A percentile compares a stretch with the other conserved stretches of the same genome.
These are phyloP conservation scores for Drosophila hamatofila DNA, from an alignment of 2,888 invertebrate species.

Conservation along the genomic window DNA sequence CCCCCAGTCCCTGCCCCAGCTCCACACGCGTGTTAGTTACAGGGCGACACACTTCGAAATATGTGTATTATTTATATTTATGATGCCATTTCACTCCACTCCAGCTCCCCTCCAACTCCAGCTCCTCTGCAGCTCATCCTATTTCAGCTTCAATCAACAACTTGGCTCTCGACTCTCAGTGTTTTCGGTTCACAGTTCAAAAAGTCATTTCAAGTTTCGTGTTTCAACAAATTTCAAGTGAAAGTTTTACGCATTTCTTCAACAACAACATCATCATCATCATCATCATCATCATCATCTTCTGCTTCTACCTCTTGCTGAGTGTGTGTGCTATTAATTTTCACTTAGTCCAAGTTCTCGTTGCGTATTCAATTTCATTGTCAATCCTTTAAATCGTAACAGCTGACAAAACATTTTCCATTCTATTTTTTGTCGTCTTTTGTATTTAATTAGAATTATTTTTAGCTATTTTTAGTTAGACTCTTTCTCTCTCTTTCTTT, in stretches of 20 bases:
- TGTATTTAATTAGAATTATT: constrained; percentile 63
- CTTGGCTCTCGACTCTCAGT: constrained; percentile 15
- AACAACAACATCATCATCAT: background rate
- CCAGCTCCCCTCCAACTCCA: constrained; percentile 4
- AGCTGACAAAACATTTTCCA: constrained; percentile 77
- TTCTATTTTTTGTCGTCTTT: constrained; percentile 26
- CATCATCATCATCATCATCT: background rate
- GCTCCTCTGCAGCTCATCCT: constrained; percentile 22
- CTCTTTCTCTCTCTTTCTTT: constrained; percentile 36
- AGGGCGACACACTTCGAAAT: constrained; percentile 40
- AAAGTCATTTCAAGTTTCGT: constrained; percentile 78
- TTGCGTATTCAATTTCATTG: constrained; percentile 67
- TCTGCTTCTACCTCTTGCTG: background rate
- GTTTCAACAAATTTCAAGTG: constrained; percentile 74
- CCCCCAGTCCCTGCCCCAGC: background rate
- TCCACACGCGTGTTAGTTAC: constrained; percentile 64
- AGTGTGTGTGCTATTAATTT: constrained; percentile 65
- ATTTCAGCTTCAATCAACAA: constrained; percentile 20
- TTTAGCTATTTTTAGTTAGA: constrained; percentile 64
- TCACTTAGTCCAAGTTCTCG: constrained; percentile 69
- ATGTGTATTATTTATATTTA: constrained; percentile 55
- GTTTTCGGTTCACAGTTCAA: constrained; percentile 73
- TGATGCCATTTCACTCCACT: constrained; percentile 39
- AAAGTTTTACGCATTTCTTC: constrained; percentile 61
- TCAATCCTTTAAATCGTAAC: constrained; percentile 67